phyloP scores from a whole-genome alignment of 2,888 invertebrate species.

The Lasioglossum lativentre region DNA sequence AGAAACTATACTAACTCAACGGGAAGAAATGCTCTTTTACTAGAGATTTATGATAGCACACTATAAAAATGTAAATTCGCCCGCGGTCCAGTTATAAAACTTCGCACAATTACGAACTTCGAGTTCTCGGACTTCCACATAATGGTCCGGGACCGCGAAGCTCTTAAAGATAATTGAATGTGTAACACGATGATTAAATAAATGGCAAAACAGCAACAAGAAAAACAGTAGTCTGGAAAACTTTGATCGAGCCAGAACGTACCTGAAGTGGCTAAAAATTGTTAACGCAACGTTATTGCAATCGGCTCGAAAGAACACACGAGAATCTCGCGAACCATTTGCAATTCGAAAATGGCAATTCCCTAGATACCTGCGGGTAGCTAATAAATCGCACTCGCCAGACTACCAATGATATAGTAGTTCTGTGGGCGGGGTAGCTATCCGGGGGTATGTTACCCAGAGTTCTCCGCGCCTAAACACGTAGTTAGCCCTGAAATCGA shows the following conservation, averaged over 20 bases:
- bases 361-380: background rate
- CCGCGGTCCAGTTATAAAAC: background rate
- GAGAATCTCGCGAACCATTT: background rate
- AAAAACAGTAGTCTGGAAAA: no score
- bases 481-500: conserved; percentile 45
- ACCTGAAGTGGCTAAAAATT: no score
- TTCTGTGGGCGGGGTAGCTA: background rate
- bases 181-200: background rate
- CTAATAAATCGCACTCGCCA: conserved; percentile 5
- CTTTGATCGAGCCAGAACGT: no score
- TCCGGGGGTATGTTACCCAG: conserved; percentile 27
- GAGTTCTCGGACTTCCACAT: background rate
- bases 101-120: background rate
- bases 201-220: background rate
- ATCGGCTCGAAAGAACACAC: background rate
- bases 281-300: background rate
- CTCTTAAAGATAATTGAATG: background rate
- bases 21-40: background rate
- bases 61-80: background rate
- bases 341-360: background rate
- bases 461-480: conserved; percentile 27
- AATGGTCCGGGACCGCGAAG: no score
- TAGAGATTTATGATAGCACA: background rate
- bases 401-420: conserved; percentile 32
- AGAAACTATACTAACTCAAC: no score